Conservation (phyloP, 2,113 vertebrate genomes). For the Clupea harengus region DNA sequence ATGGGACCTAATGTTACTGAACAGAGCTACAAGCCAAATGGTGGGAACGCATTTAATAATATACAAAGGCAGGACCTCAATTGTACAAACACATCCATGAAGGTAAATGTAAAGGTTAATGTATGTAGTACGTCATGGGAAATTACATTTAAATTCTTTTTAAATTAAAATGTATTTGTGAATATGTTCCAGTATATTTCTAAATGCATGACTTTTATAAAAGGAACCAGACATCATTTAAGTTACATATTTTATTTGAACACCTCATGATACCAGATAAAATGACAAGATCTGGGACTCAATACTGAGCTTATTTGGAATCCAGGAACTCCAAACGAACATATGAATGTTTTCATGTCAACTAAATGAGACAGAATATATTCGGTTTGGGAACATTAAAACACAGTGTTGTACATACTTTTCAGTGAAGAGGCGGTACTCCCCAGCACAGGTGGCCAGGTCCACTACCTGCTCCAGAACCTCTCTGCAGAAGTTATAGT, state of each 20-base stretch:
- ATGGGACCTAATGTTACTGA: not conserved
- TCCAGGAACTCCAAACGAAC: not conserved
- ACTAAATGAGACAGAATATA: not conserved
- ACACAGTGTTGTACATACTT: constrained; percentile 74
- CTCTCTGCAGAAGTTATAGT: constrained; percentile 75
- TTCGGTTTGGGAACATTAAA: not conserved
- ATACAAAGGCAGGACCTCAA: not conserved
- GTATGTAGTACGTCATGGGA: not conserved
- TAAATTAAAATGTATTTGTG: not conserved
- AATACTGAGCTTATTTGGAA: not conserved
- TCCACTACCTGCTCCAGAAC: constrained; percentile 83
- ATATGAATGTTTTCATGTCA: not conserved
- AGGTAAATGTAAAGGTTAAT: not conserved
- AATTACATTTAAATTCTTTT: not conserved
- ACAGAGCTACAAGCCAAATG: not conserved
- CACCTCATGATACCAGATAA: not conserved
- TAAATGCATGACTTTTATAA: not conserved
- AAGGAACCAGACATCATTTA: not conserved
- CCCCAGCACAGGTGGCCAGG: constrained; percentile 80
- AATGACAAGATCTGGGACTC: not conserved
- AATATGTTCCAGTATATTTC: not conserved
- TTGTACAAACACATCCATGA: not conserved
- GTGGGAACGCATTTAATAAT: not conserved
- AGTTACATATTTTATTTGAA: not conserved
- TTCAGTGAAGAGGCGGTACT: constrained; percentile 79